Evolutionary conservation across 1,140 invertebrate genomes (phyloP), one percentile per base, ranked within the genome.

Genomic region (Sminthurinus signatus): DNA sequence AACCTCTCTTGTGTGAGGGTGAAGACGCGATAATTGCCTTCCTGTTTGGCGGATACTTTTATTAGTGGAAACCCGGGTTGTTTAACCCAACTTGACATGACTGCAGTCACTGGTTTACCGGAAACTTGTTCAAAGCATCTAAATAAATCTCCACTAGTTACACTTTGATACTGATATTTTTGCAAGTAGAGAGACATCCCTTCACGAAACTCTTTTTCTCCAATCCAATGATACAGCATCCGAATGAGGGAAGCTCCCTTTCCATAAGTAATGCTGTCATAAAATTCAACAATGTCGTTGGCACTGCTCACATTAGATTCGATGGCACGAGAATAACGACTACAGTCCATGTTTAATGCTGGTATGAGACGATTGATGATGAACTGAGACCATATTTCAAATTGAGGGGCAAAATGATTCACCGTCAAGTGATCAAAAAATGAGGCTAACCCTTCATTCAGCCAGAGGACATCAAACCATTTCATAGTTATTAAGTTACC

Each of bases 191-290:
- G 75, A 44, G 75, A 74, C 4, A 90, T 73, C 39, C 84, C 87
- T 21, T 74, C 76, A 25, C 80, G 75, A 69, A 87, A 91, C 1
- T 80, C 81, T 0, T 79, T 72, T 14, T 80, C 74, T 14, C 86
- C 85, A 43, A 90, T 79, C 52, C 85, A 80, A 68, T 84, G 79
- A 29, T 84, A 76, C 62, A 88, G 80, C 88, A 91, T 91, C 46
- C 88, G 80, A 0, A 91, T 76, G 17, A 92, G 75, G 12, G 83
- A 80, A 0, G 84, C 85, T 32, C 86, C 89, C 78, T 82, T 83
- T 8, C 28, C 23, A n/a, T 52, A 48, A 17, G 36, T 12, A 39
- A 85, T 83, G 3, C 73, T 72, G 69, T 85, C 83, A 73, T 84
- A 85, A 23, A 83, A 80, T 66, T 80, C 77, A 57, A 76, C 77